Percentiles rank a stretch among this genome's conserved stretches.
Evolutionary conservation across 2,888 invertebrate species (phyloP).

Genomic region (Drosophila testacea): DNA sequence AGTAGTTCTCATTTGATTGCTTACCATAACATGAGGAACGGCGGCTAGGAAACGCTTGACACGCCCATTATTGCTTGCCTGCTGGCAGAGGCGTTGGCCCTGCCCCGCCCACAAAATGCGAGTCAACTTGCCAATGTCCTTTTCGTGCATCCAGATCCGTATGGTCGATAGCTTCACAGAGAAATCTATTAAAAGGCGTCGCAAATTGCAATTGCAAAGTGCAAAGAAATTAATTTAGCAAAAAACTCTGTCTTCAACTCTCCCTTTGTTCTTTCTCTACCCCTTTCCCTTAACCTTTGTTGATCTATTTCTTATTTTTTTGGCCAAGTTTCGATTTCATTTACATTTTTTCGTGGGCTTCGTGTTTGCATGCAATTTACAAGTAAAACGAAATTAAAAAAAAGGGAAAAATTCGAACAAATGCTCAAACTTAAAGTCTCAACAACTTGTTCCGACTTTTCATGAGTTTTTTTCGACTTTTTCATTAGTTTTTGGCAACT

Average conservation of each 20-base stretch:
- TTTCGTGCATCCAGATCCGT: constrained; percentile 97
- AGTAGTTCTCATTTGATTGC: constrained; percentile 1
- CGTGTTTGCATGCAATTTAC: constrained; percentile 81
- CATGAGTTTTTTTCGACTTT: constrained; percentile 21
- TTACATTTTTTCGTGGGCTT: constrained; percentile 40
- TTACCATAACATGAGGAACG: constrained; percentile 97
- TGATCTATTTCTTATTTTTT: neutral
- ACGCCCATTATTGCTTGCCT: constrained; percentile 93
- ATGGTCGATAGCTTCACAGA: constrained; percentile 95
- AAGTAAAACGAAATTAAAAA: constrained; percentile 71
- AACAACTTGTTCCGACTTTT: constrained; percentile 58
- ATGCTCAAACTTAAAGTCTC: constrained; percentile 63
- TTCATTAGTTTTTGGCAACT: constrained; percentile 27
- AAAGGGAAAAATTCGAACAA: constrained; percentile 43
- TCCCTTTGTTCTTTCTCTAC: neutral
- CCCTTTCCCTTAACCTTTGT: neutral
- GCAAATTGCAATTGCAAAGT: constrained; percentile 12
- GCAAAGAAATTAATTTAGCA: constrained; percentile 16
- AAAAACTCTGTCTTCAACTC: neutral
- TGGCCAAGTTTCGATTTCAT: constrained; percentile 28
- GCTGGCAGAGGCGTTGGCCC: constrained; percentile 92
- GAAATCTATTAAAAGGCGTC: constrained; percentile 86
- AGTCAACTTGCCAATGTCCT: constrained; percentile 93
- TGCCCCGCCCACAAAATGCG: constrained; percentile 96
- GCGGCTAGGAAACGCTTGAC: constrained; percentile 95